Evolutionary conservation across 2,113 vertebrate species (phyloP), one percentile per base, ranked within the genome.

Genomic region (Phalacrocorax pelagicus): DNA sequence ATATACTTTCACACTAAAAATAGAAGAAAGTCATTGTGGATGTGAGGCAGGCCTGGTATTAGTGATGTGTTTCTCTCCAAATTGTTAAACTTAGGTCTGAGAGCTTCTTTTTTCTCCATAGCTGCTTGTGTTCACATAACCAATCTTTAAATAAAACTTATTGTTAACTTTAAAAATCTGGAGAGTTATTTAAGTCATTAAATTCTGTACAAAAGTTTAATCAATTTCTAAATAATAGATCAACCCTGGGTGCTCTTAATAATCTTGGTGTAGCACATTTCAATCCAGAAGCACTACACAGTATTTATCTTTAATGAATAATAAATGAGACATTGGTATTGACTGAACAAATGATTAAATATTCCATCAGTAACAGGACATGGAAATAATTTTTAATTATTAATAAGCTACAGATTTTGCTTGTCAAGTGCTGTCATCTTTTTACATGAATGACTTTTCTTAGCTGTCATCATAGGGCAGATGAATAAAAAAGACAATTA

Each of bases 271-370:
- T 85, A 97, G 95, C 96, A 96, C 90, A 97, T 96, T 98, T 96
- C 93, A 97, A 91, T 98, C 96, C 91, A 97, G 92, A 95, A 94
- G 94, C 96, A 97, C 97, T 97, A 91, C 90, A 97, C 62, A 97
- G 92, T 98, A 98, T 98, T 98, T 98, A 98, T 98, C 98, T 98
- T 98, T 96, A 98, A 98, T 98, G 97, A 98, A 98, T 98, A 98
- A 98, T 98, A 98, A 98, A 98, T 98, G 96, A 90, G 87, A 97
- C 90, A 97, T 59, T 96, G 95, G 59, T 98, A 98, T 98, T 98
- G 98, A 98, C 98, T 97, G 98, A 98, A 97, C 65, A 97, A 97
- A 97, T 57, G 66, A 98, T 98, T 98, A 98, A 98, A 98, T 98
- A 98, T 98, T 98, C 98, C 97, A 98, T 98, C 97, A 97, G 96